phyloP scores from a whole-genome alignment of 2,888 invertebrate genomes.

The Mimachlamys varia region DNA sequence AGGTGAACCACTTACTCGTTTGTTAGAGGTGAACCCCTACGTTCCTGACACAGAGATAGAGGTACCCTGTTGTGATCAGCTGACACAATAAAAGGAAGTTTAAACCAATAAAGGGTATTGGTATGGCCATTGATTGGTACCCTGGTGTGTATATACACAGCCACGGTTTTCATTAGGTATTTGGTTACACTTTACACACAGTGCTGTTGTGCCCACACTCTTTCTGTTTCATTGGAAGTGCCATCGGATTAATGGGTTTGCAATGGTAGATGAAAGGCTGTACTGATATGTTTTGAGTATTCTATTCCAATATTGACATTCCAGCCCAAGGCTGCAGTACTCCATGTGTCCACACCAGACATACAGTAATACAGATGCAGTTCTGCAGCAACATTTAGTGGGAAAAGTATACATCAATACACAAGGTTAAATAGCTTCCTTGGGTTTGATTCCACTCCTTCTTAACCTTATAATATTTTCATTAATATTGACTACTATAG shows the following conservation, averaged over 20 bases:
- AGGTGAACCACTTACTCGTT: background rate
- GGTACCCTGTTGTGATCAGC: background rate
- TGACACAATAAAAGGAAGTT: background rate
- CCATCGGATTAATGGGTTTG: background rate
- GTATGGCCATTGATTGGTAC: background rate
- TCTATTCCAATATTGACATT: slow-evolving; percentile 19
- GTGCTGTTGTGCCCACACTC: background rate
- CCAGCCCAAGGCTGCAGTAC: background rate
- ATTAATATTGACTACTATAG: no score
- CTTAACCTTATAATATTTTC: no score
- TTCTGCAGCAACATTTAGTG: background rate
- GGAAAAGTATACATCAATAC: no score
- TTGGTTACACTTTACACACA: slow-evolving; percentile 18
- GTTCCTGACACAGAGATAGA: background rate
- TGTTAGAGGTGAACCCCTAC: background rate
- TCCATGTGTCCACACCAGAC: background rate
- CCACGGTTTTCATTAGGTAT: background rate
- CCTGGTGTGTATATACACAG: background rate
- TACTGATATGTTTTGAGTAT: background rate
- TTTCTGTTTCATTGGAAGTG: background rate
- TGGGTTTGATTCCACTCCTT: no score
- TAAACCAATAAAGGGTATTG: no score
- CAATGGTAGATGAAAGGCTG: background rate
- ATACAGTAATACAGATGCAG: background rate
- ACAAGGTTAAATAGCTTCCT: no score